Evolutionary conservation across 2,797 vertebrate species (phyloP).

Genomic region (Pyrrhura leucotis): DNA sequence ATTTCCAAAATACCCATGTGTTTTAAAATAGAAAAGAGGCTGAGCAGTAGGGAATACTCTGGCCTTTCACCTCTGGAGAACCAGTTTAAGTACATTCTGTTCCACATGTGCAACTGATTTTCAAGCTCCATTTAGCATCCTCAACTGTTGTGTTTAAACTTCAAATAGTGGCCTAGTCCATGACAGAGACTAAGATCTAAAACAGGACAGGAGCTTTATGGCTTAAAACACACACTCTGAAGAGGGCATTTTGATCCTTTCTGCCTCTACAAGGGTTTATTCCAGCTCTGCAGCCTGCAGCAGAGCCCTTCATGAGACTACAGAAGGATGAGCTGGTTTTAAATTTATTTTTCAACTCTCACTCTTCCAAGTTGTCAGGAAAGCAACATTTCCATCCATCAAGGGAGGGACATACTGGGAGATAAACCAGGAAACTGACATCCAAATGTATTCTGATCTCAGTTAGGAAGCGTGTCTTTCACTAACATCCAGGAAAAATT

Average conservation of each 20-base stretch:
- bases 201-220: not conserved
- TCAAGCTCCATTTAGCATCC: not conserved
- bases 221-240: not conserved
- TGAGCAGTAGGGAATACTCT: not conserved
- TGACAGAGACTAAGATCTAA: not conserved
- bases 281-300: not conserved
- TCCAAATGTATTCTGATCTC: not conserved
- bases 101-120: slow-evolving; percentile 8
- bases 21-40: slow-evolving; percentile 10
- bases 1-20: not conserved
- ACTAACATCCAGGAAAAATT: not conserved
- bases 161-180: not conserved
- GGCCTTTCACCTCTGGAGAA: slow-evolving; percentile 30
- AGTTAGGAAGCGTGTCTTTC: not conserved
- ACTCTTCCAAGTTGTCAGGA: not conserved
- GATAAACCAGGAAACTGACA: not conserved
- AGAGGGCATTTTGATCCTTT: not conserved
- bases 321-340: not conserved
- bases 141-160: not conserved
- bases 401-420: not conserved
- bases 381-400: not conserved
- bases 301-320: not conserved
- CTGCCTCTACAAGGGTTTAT: not conserved
- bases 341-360: not conserved
- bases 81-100: slow-evolving; percentile 12